Evolutionary conservation across 2,888 invertebrate species (phyloP).

Genomic region (Eilema sororculum): DNA sequence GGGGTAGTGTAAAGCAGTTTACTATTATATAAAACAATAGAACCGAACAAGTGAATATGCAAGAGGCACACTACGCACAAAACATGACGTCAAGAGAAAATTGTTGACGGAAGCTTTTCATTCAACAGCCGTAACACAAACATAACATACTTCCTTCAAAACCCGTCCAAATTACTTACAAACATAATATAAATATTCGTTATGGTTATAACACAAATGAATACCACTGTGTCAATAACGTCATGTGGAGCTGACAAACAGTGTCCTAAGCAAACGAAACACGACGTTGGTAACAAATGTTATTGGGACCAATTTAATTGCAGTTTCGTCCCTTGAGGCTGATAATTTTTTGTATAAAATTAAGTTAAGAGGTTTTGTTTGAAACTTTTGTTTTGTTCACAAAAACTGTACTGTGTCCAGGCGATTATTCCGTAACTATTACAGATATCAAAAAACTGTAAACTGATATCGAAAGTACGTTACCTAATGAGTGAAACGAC

Average conservation of each 20-base stretch:
- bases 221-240: neutral
- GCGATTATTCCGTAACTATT: too few species aligned
- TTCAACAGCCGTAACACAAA: neutral
- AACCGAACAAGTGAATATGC: too few species aligned
- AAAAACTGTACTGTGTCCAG: neutral
- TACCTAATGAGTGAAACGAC: too few species aligned
- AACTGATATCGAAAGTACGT: too few species aligned
- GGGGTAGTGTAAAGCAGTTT: too few species aligned
- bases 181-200: conserved; percentile 1
- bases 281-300: neutral
- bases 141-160: neutral
- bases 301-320: neutral
- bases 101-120: neutral
- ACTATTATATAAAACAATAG: too few species aligned
- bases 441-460: too few species aligned
- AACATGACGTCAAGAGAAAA: too few species aligned
- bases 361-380: conserved; percentile 2
- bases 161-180: neutral
- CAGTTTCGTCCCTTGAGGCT: neutral
- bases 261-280: neutral
- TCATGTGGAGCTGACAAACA: neutral
- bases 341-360: neutral
- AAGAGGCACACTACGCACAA: too few species aligned
- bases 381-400: neutral
- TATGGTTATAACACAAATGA: conserved; percentile 7